Percentiles rank a stretch among this genome's conserved stretches.
Conservation (phyloP, 2,113 vertebrate species). For the Alligator sinensis region DNA sequence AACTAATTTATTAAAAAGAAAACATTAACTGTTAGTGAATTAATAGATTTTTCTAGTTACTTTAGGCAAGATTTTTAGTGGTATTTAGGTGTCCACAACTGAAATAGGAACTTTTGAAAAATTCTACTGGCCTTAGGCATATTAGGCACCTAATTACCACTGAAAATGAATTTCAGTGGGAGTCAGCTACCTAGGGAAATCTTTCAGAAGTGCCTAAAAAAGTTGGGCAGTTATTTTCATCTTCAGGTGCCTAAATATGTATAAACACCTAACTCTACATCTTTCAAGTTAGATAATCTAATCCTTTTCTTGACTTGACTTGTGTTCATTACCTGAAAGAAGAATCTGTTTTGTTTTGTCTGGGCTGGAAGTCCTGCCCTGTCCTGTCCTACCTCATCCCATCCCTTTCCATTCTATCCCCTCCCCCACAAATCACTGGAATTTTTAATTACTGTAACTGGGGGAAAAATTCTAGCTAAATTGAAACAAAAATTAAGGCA, state of each 20-base stretch:
- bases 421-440: too few relatives aligned
- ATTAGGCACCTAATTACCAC: background rate
- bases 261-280: background rate
- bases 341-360: too few relatives aligned
- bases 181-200: background rate
- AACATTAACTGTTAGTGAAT: background rate
- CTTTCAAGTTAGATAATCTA: background rate
- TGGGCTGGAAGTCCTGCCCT: too few relatives aligned
- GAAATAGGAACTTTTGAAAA: background rate
- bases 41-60: background rate
- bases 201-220: fast-evolving
- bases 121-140: background rate
- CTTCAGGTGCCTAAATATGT: background rate
- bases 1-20: background rate
- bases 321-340: too few relatives aligned
- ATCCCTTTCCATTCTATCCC: too few relatives aligned
- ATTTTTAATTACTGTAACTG: too few relatives aligned
- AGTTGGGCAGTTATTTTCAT: background rate
- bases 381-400: too few relatives aligned
- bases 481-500: constrained; percentile 21
- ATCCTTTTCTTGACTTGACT: too few relatives aligned
- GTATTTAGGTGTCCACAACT: background rate
- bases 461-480: background rate
- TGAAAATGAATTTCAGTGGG: background rate
- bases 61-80: background rate